Evolutionary conservation across 92 coral and sea anemone species (phyloP), one percentile per base, ranked within the genome.

Genomic region (Diadumene lineata): DNA sequence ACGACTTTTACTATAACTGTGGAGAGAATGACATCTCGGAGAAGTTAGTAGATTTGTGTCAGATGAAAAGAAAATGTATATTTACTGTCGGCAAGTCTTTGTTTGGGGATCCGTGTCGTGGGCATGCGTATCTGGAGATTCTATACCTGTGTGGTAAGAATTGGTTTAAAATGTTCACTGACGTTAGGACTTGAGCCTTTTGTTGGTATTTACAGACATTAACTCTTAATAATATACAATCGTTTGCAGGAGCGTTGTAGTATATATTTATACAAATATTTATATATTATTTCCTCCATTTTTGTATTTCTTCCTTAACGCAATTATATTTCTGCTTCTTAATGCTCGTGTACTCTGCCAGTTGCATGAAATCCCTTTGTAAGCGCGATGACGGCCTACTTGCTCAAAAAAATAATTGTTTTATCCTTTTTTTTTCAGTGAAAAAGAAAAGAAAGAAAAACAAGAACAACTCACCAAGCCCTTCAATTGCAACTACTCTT

Each of bases 91-190:
- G 73, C 9, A 79, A 75, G 11, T 48, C 31, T 11, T n/a, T 76
- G 31, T 79, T 90, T 63, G 87, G 91, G 25, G 82, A 76, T 66
- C 91, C 80, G 7, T 90, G 91, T 43, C 10, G 58, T 11, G 83
- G 79, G 19, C 79, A 83, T 64, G 73, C 70, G 64, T 90, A 90
- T 66, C 77, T 90, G 16, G 75, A 13, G 38, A 60, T 90, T 46
- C 72, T 86, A 56, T 90, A 86, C 70, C 48, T 69, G 11, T 90
- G 96, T 71, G 91, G 96, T 90, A 64, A 79, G 96, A 53, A 53
- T 53, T 53, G n/a, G n/a, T 53, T 2, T 53, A 2, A 53, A 2
- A 53, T 16, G 22, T 53, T n/a, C n/a, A n/a, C n/a, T n/a, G n/a
- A n/a, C n/a, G n/a, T n/a, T n/a, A n/a, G n/a, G n/a, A n/a, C n/a